Evolutionary conservation across 2,888 invertebrate genomes (phyloP).

Genomic region (Leptogaster cylindrica): DNA sequence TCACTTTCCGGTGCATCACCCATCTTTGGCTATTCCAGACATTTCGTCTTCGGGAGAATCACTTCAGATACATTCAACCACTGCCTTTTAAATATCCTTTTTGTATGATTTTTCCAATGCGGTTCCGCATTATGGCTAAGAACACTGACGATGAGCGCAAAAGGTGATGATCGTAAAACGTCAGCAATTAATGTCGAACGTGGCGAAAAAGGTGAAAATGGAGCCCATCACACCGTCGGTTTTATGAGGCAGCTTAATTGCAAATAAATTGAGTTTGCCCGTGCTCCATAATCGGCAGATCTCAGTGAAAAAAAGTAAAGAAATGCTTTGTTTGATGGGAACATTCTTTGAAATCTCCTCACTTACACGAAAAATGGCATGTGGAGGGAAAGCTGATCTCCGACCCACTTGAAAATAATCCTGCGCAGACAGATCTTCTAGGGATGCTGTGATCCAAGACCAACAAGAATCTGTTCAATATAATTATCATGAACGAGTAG

Average conservation of each 20-base stretch:
- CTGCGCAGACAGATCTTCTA: too few species aligned
- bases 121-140: conserved; percentile 24
- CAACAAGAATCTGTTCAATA: too few species aligned
- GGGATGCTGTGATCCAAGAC: too few species aligned
- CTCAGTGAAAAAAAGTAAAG: too few species aligned
- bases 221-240: conserved; percentile 27
- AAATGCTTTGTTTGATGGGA: conserved; percentile 22
- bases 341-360: too few species aligned
- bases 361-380: too few species aligned
- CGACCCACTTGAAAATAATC: too few species aligned
- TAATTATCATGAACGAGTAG: too few species aligned
- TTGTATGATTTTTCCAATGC: conserved; percentile 9
- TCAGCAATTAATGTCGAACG: conserved; percentile 41
- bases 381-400: too few species aligned
- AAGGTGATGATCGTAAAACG: conserved; percentile 37
- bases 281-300: conserved; percentile 21
- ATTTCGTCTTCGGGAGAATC: background rate
- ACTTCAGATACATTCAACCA: background rate
- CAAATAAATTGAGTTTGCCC: conserved; percentile 60
- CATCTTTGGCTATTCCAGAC: conserved; percentile 12
- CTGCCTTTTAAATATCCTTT: conserved; percentile 2
- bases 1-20: conserved; percentile 29
- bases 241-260: conserved; percentile 56
- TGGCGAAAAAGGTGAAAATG: conserved; percentile 39
- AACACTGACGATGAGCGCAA: conserved; percentile 15